A percentile compares a stretch with the other conserved stretches of the same genome.
phyloP scores from a whole-genome alignment of 1,140 invertebrate species.

The roundworm (Caenorhabditis elegans) region WBcel235 BX284602.5:7561001-7561500 shows the following conservation, averaged over 20 bases:
- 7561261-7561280: background rate
- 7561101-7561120: background rate
- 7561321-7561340: background rate
- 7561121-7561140: background rate
- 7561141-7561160: background rate
- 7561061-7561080: background rate
- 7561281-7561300: background rate
- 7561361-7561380: background rate
- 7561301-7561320: background rate
- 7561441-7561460: constrained; percentile 18
- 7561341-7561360: constrained; percentile 2
- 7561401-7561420: background rate
- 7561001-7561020: too few species aligned
- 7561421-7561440: constrained; percentile 8
- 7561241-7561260: constrained; percentile 10
- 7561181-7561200: background rate
- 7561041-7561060: background rate
- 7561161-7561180: background rate
- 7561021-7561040: background rate
- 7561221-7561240: background rate
- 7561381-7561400: background rate
- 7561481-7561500: background rate
- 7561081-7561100: background rate
- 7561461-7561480: background rate
- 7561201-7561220: background rate